Evolutionary conservation across 2,888 invertebrate genomes (phyloP).

Genomic region (Drosophila quinaria): DNA sequence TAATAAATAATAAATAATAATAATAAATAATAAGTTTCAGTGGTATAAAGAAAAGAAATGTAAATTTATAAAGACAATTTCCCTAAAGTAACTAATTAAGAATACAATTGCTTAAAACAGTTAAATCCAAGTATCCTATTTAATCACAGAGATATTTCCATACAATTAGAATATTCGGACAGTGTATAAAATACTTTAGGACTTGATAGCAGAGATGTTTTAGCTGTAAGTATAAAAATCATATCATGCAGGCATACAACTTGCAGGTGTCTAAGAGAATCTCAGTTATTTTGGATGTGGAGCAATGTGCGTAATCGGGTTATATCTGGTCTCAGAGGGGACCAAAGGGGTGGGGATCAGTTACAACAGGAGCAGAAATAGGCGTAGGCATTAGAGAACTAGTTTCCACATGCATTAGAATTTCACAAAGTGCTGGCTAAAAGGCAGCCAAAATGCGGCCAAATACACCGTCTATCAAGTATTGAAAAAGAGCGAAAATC

Average conservation of each 20-base stretch:
- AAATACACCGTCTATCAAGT: conserved; percentile 50
- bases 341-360: conserved; percentile 8
- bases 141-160: not conserved
- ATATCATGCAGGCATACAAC: conserved; percentile 43
- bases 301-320: conserved; percentile 50
- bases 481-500: conserved; percentile 59
- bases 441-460: conserved; percentile 39
- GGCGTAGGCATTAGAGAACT: conserved; percentile 39
- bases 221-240: conserved; percentile 13
- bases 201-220: conserved; percentile 31
- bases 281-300: conserved; percentile 37
- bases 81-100: too few relatives aligned
- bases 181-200: conserved; percentile 36
- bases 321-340: not conserved
- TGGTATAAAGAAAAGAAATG: not conserved
- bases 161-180: not conserved
- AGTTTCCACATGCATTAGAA: conserved; percentile 48
- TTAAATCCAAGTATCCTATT: too few relatives aligned
- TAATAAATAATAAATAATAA: not conserved
- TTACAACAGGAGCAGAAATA: conserved; percentile 29
- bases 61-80: not conserved
- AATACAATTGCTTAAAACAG: too few relatives aligned
- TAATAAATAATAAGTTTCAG: too few relatives aligned
- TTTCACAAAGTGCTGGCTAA: conserved; percentile 19
- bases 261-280: conserved; percentile 38